Evolutionary conservation across 2,797 vertebrate species (phyloP).

Genomic region (Phataginus tricuspis): DNA sequence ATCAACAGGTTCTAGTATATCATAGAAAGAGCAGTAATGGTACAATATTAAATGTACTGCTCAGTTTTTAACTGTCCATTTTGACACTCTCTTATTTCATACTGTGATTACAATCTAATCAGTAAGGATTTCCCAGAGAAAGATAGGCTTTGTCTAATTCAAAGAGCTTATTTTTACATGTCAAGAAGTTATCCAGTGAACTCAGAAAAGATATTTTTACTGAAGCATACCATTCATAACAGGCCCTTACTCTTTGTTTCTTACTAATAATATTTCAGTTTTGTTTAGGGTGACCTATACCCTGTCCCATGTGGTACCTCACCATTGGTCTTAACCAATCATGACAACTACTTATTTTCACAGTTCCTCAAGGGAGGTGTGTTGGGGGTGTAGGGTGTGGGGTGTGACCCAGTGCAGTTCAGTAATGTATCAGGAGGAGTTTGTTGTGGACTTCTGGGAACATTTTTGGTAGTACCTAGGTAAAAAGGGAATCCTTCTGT

Average conservation of each 20-base stretch:
- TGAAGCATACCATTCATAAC: background rate
- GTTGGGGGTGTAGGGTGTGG: background rate
- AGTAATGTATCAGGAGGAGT: background rate
- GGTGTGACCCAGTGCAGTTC: background rate
- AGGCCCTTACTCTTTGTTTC: background rate
- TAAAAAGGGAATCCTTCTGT: background rate
- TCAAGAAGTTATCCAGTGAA: background rate
- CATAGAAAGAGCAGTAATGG: background rate
- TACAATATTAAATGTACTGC: background rate
- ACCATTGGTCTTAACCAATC: background rate
- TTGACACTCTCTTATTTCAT: background rate
- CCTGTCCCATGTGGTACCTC: background rate
- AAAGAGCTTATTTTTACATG: background rate
- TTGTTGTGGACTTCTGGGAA: background rate
- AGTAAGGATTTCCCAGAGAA: background rate
- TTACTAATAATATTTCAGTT: background rate
- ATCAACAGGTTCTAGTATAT: background rate
- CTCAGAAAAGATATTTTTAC: background rate
- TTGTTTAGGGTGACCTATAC: background rate
- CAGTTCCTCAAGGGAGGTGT: accelerated
- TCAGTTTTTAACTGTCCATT: background rate
- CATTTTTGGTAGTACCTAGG: background rate
- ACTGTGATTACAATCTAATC: background rate
- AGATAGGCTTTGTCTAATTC: background rate
- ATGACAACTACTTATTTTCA: background rate